Percentiles rank a stretch among this genome's conserved stretches.
Conservation (phyloP, 2,888 invertebrate species). For the Dicyrtomina minuta region DNA sequence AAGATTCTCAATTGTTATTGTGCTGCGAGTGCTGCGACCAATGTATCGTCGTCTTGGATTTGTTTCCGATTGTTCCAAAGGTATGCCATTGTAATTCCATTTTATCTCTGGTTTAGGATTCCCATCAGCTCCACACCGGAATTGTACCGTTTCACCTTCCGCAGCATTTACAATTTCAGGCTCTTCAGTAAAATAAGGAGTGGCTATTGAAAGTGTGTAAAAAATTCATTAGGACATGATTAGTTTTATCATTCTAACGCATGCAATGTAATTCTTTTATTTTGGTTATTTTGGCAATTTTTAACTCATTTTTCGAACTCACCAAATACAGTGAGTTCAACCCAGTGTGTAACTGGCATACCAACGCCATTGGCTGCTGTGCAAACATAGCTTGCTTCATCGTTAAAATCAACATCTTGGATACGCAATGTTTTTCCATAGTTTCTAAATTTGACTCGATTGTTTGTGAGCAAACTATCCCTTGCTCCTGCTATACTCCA, state of each 20-base stretch:
- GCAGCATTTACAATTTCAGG: slow-evolving; percentile 84
- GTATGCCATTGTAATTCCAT: slow-evolving; percentile 95
- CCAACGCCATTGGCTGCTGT: slow-evolving; percentile 90
- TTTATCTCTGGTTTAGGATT: slow-evolving; percentile 86
- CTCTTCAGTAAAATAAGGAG: slow-evolving; percentile 86
- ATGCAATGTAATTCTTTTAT: no score
- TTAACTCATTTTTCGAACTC: no score
- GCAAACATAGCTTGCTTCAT: slow-evolving; percentile 94
- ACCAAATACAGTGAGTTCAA: slow-evolving; percentile 64
- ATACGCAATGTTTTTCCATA: slow-evolving; percentile 95
- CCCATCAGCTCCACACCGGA: slow-evolving; percentile 85
- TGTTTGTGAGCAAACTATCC: slow-evolving; percentile 64
- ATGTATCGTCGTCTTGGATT: slow-evolving; percentile 72
- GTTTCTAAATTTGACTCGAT: slow-evolving; percentile 65
- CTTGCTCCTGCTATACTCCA: slow-evolving; percentile 87
- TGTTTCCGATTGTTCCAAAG: slow-evolving; percentile 69
- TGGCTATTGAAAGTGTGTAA: slow-evolving; percentile 60
- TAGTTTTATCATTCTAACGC: neutral
- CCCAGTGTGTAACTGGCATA: slow-evolving; percentile 78
- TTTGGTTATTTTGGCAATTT: no score
- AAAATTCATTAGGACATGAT: neutral
- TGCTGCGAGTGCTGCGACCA: slow-evolving; percentile 69
- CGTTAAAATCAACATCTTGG: no score
- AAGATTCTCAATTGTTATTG: slow-evolving; percentile 77
- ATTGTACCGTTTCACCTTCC: slow-evolving; percentile 84